These are phyloP conservation scores for Sciurus niger DNA, from an alignment of 2,113 vertebrate genomes.

Conservation along the genomic window DNA sequence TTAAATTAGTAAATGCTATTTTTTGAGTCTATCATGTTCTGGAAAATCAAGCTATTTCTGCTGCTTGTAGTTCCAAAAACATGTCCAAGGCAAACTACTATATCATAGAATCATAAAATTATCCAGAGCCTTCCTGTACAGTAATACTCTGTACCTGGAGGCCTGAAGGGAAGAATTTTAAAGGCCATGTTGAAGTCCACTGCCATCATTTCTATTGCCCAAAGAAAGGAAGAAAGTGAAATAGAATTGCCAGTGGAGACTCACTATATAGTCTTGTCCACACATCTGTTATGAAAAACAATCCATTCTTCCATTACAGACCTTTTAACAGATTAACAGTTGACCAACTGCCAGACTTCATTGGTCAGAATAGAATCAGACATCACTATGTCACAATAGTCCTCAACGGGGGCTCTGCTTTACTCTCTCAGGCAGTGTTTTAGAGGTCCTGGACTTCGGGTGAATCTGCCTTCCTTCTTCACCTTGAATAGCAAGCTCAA, in stretches of 20 bases:
- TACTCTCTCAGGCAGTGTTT: neutral
- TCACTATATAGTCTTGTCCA: constrained; percentile 32
- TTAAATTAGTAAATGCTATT: constrained; percentile 23
- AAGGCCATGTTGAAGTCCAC: neutral
- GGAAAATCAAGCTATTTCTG: constrained; percentile 43
- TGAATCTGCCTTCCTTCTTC: neutral
- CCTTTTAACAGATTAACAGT: neutral
- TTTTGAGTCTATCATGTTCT: constrained; percentile 5
- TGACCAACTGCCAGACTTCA: constrained; percentile 4
- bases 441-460: neutral
- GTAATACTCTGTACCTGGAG: neutral
- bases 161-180: neutral
- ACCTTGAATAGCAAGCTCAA: neutral
- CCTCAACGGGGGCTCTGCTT: neutral
- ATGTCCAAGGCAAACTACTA: neutral
- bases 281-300: constrained; percentile 55
- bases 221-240: constrained; percentile 15
- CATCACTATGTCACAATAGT: neutral
- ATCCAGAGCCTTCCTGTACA: neutral
- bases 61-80: neutral
- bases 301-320: neutral
- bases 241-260: neutral
- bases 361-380: constrained; percentile 32
- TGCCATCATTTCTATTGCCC: neutral
- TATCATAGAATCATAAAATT: neutral